Percentiles rank a stretch among this genome's conserved stretches.
Evolutionary conservation across 2,888 invertebrate genomes (phyloP).

Genomic region (Lucinisca nassula): DNA sequence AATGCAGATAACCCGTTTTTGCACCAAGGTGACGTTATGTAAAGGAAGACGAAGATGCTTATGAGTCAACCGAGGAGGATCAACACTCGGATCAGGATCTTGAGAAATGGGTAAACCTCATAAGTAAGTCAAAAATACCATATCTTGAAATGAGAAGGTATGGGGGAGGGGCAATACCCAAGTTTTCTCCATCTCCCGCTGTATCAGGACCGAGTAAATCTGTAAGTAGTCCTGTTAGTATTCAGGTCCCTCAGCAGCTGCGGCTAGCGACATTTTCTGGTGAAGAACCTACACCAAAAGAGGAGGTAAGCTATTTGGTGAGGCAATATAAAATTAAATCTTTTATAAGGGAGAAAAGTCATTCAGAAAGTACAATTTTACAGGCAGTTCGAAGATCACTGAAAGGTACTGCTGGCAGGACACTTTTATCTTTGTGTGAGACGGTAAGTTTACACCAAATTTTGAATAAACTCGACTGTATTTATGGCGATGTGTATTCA

Average conservation of each 20-base stretch:
- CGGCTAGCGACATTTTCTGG: neutral
- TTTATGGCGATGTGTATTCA: neutral
- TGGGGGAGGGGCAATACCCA: neutral
- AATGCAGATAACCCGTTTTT: too few relatives aligned
- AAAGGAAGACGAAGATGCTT: neutral
- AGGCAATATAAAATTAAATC: neutral
- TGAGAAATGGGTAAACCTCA: neutral
- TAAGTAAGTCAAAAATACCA: neutral
- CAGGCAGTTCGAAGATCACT: neutral
- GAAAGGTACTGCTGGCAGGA: neutral
- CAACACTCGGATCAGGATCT: neutral
- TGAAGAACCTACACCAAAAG: neutral
- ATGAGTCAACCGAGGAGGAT: neutral
- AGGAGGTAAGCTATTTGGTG: neutral
- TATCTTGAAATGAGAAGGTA: neutral
- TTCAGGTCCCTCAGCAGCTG: neutral
- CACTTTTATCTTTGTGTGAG: neutral
- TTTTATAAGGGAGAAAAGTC: neutral
- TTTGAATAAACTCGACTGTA: neutral
- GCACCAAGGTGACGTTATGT: too few relatives aligned
- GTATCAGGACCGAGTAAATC: neutral
- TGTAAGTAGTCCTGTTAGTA: neutral
- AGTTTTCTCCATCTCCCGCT: neutral
- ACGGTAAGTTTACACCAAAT: neutral
- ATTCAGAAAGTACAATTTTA: neutral